Base-by-base conservation (phyloP, 2,113 vertebrate genomes). In the Neogobius melanostomus region DNA sequence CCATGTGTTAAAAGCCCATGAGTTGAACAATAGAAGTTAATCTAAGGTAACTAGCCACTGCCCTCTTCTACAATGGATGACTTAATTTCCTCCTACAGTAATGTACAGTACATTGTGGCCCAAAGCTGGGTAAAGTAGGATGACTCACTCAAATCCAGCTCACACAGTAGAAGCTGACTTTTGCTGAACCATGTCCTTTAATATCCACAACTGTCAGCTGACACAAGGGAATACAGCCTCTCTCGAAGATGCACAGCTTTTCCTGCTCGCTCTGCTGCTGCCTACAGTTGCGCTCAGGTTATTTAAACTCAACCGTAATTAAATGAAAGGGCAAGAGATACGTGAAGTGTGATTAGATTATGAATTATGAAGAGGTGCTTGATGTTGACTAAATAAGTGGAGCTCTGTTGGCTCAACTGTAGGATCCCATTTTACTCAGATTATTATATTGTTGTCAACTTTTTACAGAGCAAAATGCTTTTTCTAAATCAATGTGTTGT, bases 181-280 rank as follows among this genome's bases (percentile, higher is more conserved):
- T 47, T 36, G 48, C 48, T 82, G 74, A 82, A 78, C 83, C 75
- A 75, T 82, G 80, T 28, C 80, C 74, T 89, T 86, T 69, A 80
- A 64, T 61, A 70, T 82, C 83, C 63, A 53, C 46, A 88, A 89
- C 84, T 82, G 86, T 84, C 84, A 87, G 73, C 75, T 80, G 80
- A 75, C 85, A 89, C 70, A 69, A 50, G 36, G 11, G 48, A 86
- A 86, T 80, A 85, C 68, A 68, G 56, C 50, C 68, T 83, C 72
- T 72, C 51, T 66, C 36, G 47, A 7, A 70, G 28, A 66, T 21
- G 60, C 16, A 16, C 51, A 16, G 59, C 68, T 64, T 56, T 16
- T 11, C 16, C 8, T 52, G 56, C 64, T 50, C 11, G 42, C 57
- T 77, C 52, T 15, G 15, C 8, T 7, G 11, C 6, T 43, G 36